phyloP scores from a whole-genome alignment of 92 coral and sea anemone genomes.

The Phenganax marumi region DNA sequence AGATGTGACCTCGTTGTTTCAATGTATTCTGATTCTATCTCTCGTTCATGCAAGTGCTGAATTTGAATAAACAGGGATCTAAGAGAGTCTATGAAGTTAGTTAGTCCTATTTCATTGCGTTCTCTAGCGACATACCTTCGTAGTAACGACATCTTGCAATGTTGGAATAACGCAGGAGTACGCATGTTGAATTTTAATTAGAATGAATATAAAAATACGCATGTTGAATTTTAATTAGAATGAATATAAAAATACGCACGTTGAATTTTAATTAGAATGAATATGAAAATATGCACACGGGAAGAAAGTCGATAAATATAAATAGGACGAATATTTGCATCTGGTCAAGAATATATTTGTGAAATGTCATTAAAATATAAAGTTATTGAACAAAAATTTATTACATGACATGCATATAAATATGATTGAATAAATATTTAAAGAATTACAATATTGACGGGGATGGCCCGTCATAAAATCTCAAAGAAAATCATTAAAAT shows the following conservation, averaged over 20 bases:
- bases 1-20: neutral
- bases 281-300: too few species aligned
- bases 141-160: neutral
- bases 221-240: too few species aligned
- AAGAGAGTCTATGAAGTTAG: slow-evolving; percentile 26
- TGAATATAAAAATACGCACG: too few species aligned
- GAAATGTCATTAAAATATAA: neutral
- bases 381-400: neutral
- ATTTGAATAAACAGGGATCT: slow-evolving; percentile 19
- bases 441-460: neutral
- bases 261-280: too few species aligned
- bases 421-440: neutral
- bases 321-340: neutral
- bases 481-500: too few species aligned
- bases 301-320: neutral
- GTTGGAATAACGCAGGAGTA: neutral
- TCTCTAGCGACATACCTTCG: slow-evolving; percentile 43
- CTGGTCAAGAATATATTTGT: neutral
- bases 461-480: too few species aligned
- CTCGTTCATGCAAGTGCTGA: neutral
- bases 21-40: neutral
- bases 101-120: slow-evolving; percentile 56
- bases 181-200: neutral
- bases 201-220: too few species aligned
- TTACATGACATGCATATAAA: neutral